phyloP scores from a whole-genome alignment of 2,797 vertebrate species.

The Nannoperca australis region DNA sequence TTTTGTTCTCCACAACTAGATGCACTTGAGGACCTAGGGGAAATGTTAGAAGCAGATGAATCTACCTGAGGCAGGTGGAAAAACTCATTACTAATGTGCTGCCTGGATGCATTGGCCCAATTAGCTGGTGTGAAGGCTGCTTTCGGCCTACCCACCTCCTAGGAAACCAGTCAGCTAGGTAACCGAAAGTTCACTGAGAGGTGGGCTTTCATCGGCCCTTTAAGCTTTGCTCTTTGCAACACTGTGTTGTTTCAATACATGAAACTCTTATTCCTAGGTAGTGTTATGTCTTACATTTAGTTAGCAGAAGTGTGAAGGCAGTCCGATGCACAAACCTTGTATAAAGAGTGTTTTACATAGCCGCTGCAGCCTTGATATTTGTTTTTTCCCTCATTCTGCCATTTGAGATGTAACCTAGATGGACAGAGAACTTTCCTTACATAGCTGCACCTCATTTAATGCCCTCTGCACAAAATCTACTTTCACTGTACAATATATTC shows the following conservation, averaged over 20 bases:
- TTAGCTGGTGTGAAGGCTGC: constrained; percentile 36
- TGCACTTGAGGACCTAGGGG: constrained; percentile 39
- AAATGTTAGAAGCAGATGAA: constrained; percentile 34
- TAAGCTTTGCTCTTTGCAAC: neutral
- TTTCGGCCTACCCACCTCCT: constrained; percentile 25
- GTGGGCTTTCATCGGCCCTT: neutral
- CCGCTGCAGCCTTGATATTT: constrained; percentile 26
- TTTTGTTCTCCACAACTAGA: constrained; percentile 19
- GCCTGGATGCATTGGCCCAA: constrained; percentile 51
- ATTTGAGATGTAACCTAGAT: constrained; percentile 59
- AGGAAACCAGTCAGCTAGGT: constrained; percentile 41
- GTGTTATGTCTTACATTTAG: neutral
- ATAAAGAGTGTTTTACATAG: neutral
- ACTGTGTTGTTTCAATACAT: neutral
- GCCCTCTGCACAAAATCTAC: neutral
- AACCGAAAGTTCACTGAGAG: constrained; percentile 16
- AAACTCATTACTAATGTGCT: constrained; percentile 35
- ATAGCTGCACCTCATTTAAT: neutral
- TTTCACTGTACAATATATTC: neutral
- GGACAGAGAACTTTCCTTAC: constrained; percentile 19
- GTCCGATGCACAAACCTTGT: neutral
- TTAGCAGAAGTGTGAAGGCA: neutral
- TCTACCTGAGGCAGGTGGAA: constrained; percentile 60
- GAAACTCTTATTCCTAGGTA: neutral
- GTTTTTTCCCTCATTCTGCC: constrained; percentile 9